phyloP scores from a whole-genome alignment of 2,888 invertebrate species.

The Plagiodera versicolora region DNA sequence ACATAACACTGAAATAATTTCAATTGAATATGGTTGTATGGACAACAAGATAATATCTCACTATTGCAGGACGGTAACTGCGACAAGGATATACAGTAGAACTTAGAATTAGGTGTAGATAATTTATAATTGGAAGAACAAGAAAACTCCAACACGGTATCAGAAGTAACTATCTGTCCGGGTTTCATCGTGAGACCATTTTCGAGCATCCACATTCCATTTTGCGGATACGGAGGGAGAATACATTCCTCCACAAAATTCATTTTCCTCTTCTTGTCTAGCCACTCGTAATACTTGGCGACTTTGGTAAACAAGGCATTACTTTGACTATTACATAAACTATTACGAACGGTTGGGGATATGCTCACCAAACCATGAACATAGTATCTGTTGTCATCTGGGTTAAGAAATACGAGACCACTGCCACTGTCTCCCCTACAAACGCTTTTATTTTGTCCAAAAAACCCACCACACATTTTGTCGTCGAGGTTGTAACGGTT shows the following conservation, averaged over 20 bases:
- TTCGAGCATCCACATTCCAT: slow-evolving; percentile 19
- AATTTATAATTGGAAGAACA: slow-evolving; percentile 20
- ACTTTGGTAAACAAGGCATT: slow-evolving; percentile 31
- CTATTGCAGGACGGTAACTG: not conserved
- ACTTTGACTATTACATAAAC: slow-evolving; percentile 20
- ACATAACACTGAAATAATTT: slow-evolving; percentile 4
- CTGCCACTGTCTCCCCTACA: slow-evolving; percentile 29
- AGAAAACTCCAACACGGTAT: slow-evolving; percentile 14
- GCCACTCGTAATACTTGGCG: slow-evolving; percentile 24
- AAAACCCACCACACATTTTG: slow-evolving; percentile 29
- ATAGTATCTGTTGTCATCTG: slow-evolving; percentile 27
- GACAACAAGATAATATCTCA: not conserved
- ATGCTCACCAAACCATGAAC: slow-evolving; percentile 29
- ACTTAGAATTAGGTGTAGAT: slow-evolving; percentile 4
- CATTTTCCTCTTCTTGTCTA: slow-evolving; percentile 17
- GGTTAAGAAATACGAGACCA: slow-evolving; percentile 24
- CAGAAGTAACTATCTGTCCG: slow-evolving; percentile 16
- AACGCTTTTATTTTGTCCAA: slow-evolving; percentile 20
- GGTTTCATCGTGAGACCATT: slow-evolving; percentile 10
- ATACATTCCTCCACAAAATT: slow-evolving; percentile 21
- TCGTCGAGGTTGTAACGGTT: slow-evolving; percentile 25
- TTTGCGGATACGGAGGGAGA: slow-evolving; percentile 19
- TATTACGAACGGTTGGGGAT: slow-evolving; percentile 11
- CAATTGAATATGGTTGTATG: not conserved
- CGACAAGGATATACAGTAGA: slow-evolving; percentile 10